phyloP scores from a whole-genome alignment of 2,113 vertebrate genomes.

The Psittacara wagleri region DNA sequence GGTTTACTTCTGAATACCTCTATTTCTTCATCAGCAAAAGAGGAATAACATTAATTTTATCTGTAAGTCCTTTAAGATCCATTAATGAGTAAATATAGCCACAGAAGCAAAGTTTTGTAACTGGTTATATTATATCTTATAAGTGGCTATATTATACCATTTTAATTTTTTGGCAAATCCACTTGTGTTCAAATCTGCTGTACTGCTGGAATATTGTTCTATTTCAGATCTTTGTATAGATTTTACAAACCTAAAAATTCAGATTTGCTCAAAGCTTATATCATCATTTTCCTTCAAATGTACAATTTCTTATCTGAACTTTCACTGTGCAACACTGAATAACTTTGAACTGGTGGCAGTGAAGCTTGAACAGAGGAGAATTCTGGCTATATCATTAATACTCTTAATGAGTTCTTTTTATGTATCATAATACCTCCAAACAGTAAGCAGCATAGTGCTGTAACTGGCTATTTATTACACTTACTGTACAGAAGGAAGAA shows the following conservation, averaged over 20 bases:
- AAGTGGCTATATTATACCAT: background rate
- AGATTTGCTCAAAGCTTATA: background rate
- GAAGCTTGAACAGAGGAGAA: background rate
- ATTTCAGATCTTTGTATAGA: background rate
- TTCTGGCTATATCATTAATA: background rate
- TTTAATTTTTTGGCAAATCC: background rate
- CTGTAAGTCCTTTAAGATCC: background rate
- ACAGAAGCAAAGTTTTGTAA: background rate
- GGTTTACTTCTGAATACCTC: background rate
- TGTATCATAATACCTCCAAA: background rate
- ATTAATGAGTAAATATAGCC: background rate
- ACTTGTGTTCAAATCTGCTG: background rate
- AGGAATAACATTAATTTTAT: background rate
- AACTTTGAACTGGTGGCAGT: background rate
- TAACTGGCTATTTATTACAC: conserved; percentile 31
- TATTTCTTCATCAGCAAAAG: background rate
- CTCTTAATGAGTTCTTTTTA: background rate
- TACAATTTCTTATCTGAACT: background rate
- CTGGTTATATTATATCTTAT: background rate
- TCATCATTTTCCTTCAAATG: conserved; percentile 15
- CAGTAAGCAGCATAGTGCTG: conserved; percentile 18
- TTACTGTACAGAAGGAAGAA: conserved; percentile 24
- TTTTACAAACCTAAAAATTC: background rate
- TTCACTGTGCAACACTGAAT: background rate
- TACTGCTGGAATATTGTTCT: background rate